phyloP scores from a whole-genome alignment of 2,113 vertebrate genomes.

The Caretta caretta region DNA sequence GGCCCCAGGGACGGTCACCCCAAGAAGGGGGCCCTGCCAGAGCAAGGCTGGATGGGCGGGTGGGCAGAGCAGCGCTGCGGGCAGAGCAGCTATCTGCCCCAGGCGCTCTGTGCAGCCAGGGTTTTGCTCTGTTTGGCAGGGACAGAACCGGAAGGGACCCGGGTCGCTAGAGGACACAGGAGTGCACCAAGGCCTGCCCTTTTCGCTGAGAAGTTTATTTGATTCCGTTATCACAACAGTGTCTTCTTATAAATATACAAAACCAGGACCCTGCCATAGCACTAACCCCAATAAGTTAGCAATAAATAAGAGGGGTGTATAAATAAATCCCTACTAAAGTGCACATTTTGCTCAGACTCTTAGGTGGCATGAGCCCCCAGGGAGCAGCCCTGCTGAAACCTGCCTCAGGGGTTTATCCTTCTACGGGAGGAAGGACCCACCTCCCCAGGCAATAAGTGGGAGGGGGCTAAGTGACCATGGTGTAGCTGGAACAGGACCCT shows the following conservation, averaged over 20 bases:
- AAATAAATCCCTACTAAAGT: constrained; percentile 17
- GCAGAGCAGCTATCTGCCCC: no score
- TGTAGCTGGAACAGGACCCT: not conserved
- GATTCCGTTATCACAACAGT: not conserved
- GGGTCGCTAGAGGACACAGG: not conserved
- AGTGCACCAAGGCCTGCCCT: not conserved
- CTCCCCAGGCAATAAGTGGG: not conserved
- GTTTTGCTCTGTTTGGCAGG: not conserved
- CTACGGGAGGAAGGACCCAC: not conserved
- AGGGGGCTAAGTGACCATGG: not conserved
- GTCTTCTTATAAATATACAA: constrained; percentile 8
- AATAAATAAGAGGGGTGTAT: constrained; percentile 63
- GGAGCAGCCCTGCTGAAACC: not conserved
- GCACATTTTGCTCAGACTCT: not conserved
- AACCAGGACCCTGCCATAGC: not conserved
- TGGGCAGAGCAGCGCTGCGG: no score
- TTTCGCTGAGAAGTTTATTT: not conserved
- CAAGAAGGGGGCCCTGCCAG: no score
- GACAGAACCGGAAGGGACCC: not conserved
- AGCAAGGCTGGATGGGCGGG: no score
- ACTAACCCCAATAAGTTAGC: constrained; percentile 68
- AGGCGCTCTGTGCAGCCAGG: not conserved
- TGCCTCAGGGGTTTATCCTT: rapidly evolving
- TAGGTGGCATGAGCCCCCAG: rapidly evolving
- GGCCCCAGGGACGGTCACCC: no score